Conservation (phyloP, 2,113 vertebrate species). For the Protobothrops flavoviridis region DNA sequence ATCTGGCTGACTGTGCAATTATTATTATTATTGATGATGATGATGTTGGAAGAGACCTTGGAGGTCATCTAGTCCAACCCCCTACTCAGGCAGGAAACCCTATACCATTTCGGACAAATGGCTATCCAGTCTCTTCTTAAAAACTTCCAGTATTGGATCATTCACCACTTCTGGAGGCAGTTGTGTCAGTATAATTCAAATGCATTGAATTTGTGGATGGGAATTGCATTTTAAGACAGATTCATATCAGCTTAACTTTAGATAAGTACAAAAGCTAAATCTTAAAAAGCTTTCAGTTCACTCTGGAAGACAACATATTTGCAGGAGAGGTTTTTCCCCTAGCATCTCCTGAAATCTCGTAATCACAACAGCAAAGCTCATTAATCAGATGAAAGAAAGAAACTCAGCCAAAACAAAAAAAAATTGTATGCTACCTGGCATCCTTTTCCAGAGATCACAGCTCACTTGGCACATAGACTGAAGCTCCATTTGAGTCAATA, state of each 20-base stretch:
- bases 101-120: too few relatives aligned
- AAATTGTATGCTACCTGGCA: not conserved
- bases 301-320: not conserved
- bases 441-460: not conserved
- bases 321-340: not conserved
- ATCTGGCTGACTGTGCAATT: too few relatives aligned
- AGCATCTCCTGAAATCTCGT: not conserved
- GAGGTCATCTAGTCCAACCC: too few relatives aligned
- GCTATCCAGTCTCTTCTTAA: too few relatives aligned
- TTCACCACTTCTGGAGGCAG: not conserved
- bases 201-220: not conserved
- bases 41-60: too few relatives aligned
- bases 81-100: too few relatives aligned
- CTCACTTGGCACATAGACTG: not conserved
- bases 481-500: not conserved
- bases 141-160: too few relatives aligned
- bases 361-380: not conserved
- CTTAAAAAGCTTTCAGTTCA: not conserved
- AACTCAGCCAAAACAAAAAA: not conserved
- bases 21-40: too few relatives aligned
- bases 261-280: not conserved
- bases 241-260: not conserved
- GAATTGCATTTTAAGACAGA: not conserved
- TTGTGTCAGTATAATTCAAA: not conserved
- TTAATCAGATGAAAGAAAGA: not conserved